Conservation (phyloP, 1,140 invertebrate species). For the Monomorium pharaonis region DNA sequence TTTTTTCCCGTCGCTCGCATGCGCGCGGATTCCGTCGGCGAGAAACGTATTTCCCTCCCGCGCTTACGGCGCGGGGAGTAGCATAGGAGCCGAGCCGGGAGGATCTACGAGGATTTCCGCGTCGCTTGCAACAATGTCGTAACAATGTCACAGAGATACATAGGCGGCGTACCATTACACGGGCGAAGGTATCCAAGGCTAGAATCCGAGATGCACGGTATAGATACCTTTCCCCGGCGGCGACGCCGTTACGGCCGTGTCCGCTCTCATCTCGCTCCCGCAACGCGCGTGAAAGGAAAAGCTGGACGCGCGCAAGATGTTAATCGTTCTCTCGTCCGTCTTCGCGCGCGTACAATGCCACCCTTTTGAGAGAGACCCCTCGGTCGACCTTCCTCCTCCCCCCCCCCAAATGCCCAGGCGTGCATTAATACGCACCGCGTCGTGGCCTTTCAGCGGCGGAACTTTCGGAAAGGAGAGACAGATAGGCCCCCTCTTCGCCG, state of each 20-base stretch:
- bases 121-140: conserved; percentile 48
- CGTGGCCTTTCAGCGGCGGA: neutral
- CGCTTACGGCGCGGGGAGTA: neutral
- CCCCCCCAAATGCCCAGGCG: too few relatives aligned
- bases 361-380: neutral
- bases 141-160: conserved; percentile 42
- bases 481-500: conserved; percentile 17
- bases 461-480: neutral
- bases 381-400: conserved; percentile 20
- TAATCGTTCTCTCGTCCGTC: conserved; percentile 35
- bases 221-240: neutral
- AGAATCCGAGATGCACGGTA: conserved; percentile 22
- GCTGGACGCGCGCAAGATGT: conserved; percentile 36
- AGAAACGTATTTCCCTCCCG: neutral
- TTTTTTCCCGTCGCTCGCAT: conserved; percentile 9
- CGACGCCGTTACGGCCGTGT: too few relatives aligned
- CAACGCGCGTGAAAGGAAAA: conserved; percentile 42
- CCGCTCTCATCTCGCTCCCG: neutral
- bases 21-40: neutral
- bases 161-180: neutral
- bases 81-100: neutral
- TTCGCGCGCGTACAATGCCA: conserved; percentile 8
- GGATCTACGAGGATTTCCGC: conserved; percentile 39
- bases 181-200: neutral
- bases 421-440: conserved; percentile 45